Base-by-base conservation (phyloP, 1,140 invertebrate species). In the Musca domestica region DNA sequence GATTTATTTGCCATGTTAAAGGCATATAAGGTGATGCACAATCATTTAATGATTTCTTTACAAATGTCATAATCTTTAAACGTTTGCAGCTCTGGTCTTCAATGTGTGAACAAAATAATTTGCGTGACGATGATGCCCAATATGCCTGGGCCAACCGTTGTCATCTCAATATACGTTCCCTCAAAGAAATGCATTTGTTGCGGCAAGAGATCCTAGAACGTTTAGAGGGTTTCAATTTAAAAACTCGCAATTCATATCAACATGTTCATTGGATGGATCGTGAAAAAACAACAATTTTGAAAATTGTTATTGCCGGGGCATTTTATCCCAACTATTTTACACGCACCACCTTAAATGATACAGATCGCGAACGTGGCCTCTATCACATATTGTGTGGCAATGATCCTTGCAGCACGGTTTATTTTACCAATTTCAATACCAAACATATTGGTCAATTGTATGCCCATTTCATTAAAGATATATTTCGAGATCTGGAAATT, bases 281-380 rank as follows among this genome's bases (percentile, higher is more conserved):
- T 0, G 86, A 90, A 52, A 81, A 83, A 27, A 75, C 85, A 0
- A 81, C 91, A 0, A 77, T 91, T 12, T 75, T 92, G 0, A 92
- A 92, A 82, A 84, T 91, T 2, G 72, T 83, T 2, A 84, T 86
- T n/a, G 84, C 85, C 19, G 85, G 85, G 7, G 92, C 93, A 19
- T 97, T 98, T 82, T 98, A 96, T 84, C 96, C 95, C 0, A 90
- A 96, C 79, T 97, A 94, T 77, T 98, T 94, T 82, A 74, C 90
- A 12, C 87, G 88, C 41, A 80, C 81, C 0, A 72, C 77, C 17
- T 83, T 79, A 1, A 72, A 82, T 27, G 82, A 87, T 47, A 85
- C 88, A 67, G 74, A 76, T 0, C 76, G 83, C 17, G 90, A 93
- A 74, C 80, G 84, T 0, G 82, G 87, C 0, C 85, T 89, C 0